A percentile compares a stretch with the other conserved stretches of the same genome.
Evolutionary conservation across 2,888 invertebrate species (phyloP).

Genomic region (Cryptocheilus praepositus): DNA sequence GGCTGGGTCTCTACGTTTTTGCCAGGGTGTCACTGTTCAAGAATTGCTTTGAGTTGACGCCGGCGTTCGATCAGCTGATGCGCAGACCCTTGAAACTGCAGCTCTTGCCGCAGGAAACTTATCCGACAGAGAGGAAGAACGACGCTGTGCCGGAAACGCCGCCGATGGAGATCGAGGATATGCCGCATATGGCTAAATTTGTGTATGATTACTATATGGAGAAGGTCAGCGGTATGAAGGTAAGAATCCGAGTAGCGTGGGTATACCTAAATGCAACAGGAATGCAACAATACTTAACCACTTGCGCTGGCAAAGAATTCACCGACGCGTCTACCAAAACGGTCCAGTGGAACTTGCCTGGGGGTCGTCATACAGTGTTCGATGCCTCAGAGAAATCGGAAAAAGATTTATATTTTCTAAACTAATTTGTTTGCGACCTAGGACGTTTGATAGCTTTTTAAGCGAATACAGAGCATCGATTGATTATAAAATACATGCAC

Average conservation of each 20-base stretch:
- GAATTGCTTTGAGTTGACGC: conserved; percentile 97
- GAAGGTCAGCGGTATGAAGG: conserved; percentile 81
- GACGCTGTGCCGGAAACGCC: conserved; percentile 73
- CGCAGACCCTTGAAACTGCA: conserved; percentile 88
- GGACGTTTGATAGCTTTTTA: too few species aligned
- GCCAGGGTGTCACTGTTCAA: conserved; percentile 94
- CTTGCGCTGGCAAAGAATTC: too few species aligned
- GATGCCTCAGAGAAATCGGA: too few species aligned
- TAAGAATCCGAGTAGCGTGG: conserved; percentile 61
- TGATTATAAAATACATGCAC: too few species aligned
- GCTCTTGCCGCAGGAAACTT: conserved; percentile 86
- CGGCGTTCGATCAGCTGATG: conserved; percentile 93
- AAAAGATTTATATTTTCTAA: too few species aligned
- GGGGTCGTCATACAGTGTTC: too few species aligned
- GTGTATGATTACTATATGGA: conserved; percentile 94
- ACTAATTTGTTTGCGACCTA: too few species aligned
- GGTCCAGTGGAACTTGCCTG: too few species aligned
- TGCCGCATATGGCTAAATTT: conserved; percentile 96
- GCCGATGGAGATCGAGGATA: conserved; percentile 84
- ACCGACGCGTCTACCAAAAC: too few species aligned
- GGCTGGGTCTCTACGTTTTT: conserved; percentile 97
- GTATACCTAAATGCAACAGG: too few species aligned
- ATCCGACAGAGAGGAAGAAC: conserved; percentile 82
- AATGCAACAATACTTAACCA: too few species aligned
- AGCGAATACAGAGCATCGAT: too few species aligned